These are phyloP conservation scores for Mesembrinibis cayennensis DNA, from an alignment of 2,113 vertebrate species.

Conservation along the genomic window DNA sequence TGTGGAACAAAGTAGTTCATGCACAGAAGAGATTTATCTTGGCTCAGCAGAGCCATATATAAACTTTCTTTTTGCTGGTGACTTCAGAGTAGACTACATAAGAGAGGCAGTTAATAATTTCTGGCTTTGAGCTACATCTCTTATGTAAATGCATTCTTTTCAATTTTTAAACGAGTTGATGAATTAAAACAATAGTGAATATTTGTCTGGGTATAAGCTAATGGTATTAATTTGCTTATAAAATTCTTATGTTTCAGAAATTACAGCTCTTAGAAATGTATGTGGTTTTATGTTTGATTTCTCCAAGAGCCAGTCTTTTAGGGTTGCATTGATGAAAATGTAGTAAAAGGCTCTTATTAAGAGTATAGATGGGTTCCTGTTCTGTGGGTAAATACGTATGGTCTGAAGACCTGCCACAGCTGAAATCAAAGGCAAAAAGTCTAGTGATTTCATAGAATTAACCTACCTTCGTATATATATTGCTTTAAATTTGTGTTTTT, in stretches of 20 bases:
- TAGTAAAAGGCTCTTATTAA: not conserved
- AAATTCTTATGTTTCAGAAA: slow-evolving; percentile 4
- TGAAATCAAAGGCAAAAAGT: not conserved
- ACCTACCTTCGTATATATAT: not conserved
- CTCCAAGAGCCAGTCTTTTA: not conserved
- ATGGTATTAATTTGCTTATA: not conserved
- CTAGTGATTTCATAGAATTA: not conserved
- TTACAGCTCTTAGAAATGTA: not conserved
- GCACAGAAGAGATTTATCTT: slow-evolving; percentile 58
- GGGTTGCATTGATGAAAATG: not conserved
- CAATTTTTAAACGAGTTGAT: not conserved
- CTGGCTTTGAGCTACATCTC: slow-evolving; percentile 17
- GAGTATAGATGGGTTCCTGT: not conserved
- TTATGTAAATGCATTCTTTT: slow-evolving; percentile 34
- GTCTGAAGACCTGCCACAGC: not conserved
- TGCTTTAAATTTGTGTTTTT: not conserved
- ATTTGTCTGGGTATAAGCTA: slow-evolving; percentile 1
- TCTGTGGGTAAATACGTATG: not conserved
- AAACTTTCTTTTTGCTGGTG: slow-evolving; percentile 45
- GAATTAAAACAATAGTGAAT: slow-evolving; percentile 12
- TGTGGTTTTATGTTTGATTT: not conserved
- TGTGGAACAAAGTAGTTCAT: slow-evolving; percentile 53
- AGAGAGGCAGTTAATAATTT: slow-evolving; percentile 32
- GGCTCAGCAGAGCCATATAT: slow-evolving; percentile 35
- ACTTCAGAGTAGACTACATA: slow-evolving; percentile 27